Conservation (phyloP, 2,888 invertebrate genomes). For the Deroplatys truncata region DNA sequence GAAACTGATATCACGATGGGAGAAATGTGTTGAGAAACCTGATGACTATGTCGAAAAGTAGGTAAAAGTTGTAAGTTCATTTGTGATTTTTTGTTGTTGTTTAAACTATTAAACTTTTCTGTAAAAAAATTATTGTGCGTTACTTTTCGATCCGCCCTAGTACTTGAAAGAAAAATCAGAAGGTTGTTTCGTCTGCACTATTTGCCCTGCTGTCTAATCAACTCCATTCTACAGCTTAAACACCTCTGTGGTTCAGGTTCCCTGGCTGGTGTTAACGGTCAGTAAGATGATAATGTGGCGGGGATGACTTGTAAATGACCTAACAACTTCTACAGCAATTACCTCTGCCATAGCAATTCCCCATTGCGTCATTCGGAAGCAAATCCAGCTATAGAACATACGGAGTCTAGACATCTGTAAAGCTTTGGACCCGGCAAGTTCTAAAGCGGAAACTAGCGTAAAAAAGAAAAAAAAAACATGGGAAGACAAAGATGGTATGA, state of each 20-base stretch:
- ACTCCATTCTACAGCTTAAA: background rate
- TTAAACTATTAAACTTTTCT: too few species aligned
- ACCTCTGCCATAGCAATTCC: background rate
- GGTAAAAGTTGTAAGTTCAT: too few species aligned
- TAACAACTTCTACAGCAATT: background rate
- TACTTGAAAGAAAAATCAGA: background rate
- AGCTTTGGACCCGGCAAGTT: background rate
- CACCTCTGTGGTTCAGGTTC: background rate
- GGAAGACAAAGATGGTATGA: too few species aligned
- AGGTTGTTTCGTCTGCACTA: background rate
- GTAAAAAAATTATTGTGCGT: too few species aligned
- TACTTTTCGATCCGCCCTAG: too few species aligned
- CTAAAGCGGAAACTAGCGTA: too few species aligned
- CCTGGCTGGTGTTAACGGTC: background rate
- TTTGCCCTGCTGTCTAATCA: background rate
- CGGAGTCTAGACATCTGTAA: background rate
- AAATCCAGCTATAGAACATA: background rate
- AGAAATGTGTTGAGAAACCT: too few species aligned
- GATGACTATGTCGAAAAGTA: too few species aligned
- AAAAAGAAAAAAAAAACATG: too few species aligned
- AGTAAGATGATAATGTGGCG: background rate
- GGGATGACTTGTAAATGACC: background rate
- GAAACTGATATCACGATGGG: too few species aligned
- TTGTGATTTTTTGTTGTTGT: too few species aligned
- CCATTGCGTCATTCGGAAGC: background rate